These are phyloP conservation scores for Fukomys damarensis DNA, from an alignment of 2,113 vertebrate species.

Conservation along the genomic window DNA sequence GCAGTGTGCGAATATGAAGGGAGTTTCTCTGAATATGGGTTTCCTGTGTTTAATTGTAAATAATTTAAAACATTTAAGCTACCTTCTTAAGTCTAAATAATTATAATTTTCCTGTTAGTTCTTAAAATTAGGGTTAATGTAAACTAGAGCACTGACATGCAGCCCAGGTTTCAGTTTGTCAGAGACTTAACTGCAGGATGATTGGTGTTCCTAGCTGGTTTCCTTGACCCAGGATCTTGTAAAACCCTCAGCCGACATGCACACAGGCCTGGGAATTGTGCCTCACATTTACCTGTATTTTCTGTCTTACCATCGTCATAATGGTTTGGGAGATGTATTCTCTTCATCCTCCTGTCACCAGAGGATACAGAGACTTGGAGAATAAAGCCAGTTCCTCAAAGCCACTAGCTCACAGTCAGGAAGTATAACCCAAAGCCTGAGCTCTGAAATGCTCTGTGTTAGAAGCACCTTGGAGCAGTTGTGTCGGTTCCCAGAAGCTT, in stretches of 20 bases:
- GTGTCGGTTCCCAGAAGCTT: not conserved
- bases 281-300: not conserved
- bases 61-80: not conserved
- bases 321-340: not conserved
- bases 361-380: not conserved
- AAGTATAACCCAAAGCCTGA: not conserved
- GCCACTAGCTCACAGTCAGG: not conserved
- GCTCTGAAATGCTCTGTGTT: not conserved
- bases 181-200: not conserved
- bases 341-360: not conserved
- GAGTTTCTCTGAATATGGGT: not conserved
- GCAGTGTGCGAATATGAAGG: not conserved
- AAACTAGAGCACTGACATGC: not conserved
- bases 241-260: not conserved
- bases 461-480: not conserved
- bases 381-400: not conserved
- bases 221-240: not conserved
- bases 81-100: not conserved
- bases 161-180: not conserved
- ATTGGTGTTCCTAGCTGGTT: not conserved
- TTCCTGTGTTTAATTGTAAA: not conserved
- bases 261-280: not conserved
- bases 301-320: not conserved
- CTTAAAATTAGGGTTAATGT: conserved; percentile 8
- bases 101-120: not conserved